These are phyloP conservation scores for Tenodera sinensis DNA, from an alignment of 2,888 invertebrate genomes.

Conservation along the genomic window DNA sequence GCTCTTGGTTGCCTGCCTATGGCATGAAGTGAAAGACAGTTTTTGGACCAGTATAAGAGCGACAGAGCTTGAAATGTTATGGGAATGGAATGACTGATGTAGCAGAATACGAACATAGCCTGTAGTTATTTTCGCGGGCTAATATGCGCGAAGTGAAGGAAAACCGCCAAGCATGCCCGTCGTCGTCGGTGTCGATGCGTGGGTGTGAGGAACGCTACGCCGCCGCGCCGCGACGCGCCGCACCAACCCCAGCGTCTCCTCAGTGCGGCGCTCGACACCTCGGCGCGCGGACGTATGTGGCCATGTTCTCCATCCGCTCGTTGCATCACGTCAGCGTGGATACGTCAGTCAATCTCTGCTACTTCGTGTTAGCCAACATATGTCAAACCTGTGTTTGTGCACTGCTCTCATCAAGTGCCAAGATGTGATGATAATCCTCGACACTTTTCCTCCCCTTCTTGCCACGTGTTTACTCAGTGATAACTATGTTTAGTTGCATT, in stretches of 20 bases:
- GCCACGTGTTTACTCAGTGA: neutral
- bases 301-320: neutral
- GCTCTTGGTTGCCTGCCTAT: no score
- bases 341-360: neutral
- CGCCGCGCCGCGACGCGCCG: no score
- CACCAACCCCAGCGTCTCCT: neutral
- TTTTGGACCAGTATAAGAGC: no score
- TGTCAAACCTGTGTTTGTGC: neutral
- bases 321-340: neutral
- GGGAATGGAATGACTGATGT: no score
- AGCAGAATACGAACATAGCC: no score
- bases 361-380: neutral
- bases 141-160: neutral
- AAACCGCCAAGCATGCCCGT: neutral
- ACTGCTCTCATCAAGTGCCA: neutral
- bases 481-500: neutral
- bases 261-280: neutral
- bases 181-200: neutral
- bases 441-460: neutral
- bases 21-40: no score
- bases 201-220: neutral
- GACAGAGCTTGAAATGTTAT: no score
- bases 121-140: no score
- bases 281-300: neutral
- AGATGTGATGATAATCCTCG: neutral